phyloP scores from a whole-genome alignment of 2,113 vertebrate genomes.

The Mionectes macconnelli region DNA sequence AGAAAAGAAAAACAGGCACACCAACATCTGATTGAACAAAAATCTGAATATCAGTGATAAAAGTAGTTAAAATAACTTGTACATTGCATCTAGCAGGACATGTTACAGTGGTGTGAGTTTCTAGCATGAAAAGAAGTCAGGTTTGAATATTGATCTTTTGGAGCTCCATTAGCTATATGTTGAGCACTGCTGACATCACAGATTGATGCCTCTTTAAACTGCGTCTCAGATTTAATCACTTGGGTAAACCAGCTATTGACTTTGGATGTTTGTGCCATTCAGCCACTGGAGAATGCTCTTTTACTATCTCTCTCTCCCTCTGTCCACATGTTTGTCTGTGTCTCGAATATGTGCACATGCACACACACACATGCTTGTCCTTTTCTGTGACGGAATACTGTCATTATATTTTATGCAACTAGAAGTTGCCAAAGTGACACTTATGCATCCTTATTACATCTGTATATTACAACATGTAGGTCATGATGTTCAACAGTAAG shows the following conservation, averaged over 20 bases:
- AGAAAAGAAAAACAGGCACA: not conserved
- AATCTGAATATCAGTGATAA: not conserved
- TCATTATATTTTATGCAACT: conserved; percentile 73
- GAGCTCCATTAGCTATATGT: conserved; percentile 85
- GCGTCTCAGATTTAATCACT: conserved; percentile 76
- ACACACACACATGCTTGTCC: not conserved
- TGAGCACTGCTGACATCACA: conserved; percentile 78
- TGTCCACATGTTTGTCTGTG: not conserved
- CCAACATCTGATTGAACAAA: not conserved
- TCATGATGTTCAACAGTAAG: not conserved
- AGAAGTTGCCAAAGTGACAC: conserved; percentile 40
- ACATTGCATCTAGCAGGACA: not conserved
- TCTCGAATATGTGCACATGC: not conserved
- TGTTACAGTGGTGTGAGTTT: not conserved
- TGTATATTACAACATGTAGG: conserved; percentile 49
- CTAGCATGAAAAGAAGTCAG: conserved; percentile 48
- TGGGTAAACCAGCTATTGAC: conserved; percentile 82
- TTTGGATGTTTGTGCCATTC: conserved; percentile 72
- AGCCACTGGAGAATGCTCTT: conserved; percentile 69
- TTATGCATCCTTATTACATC: conserved; percentile 78
- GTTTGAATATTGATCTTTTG: conserved; percentile 85
- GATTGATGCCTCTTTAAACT: conserved; percentile 89
- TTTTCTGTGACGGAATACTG: not conserved
- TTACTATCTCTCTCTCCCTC: not conserved
- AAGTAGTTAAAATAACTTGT: not conserved